A percentile compares a stretch with the other conserved stretches of the same genome.
phyloP scores from a whole-genome alignment of 2,888 invertebrate genomes.

The Thera britannica region DNA sequence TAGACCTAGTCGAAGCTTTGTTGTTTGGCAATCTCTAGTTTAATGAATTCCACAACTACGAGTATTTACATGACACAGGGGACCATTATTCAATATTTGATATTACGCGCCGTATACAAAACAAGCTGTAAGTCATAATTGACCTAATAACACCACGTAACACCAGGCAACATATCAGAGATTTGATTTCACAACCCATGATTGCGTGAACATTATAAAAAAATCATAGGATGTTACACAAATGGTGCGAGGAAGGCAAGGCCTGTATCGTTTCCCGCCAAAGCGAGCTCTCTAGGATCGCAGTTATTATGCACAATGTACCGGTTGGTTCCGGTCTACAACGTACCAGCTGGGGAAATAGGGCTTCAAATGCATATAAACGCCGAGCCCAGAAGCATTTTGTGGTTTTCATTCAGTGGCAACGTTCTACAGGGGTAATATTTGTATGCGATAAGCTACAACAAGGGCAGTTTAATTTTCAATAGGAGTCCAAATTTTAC shows the following conservation, averaged over 20 bases:
- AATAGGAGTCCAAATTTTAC: background rate
- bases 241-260: constrained; percentile 40
- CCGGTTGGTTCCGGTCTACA: constrained; percentile 35
- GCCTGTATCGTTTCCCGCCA: constrained; percentile 52
- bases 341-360: constrained; percentile 14
- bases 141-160: constrained; percentile 4
- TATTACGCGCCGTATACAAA: background rate
- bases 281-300: constrained; percentile 59
- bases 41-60: constrained; percentile 23
- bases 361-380: constrained; percentile 5
- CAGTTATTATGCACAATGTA: constrained; percentile 55
- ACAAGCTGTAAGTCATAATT: constrained; percentile 7
- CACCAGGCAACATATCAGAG: constrained; percentile 1
- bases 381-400: constrained; percentile 1
- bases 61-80: constrained; percentile 22
- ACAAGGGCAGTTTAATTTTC: background rate
- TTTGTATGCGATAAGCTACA: background rate
- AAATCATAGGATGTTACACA: constrained; percentile 49
- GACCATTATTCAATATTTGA: background rate
- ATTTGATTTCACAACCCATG: constrained; percentile 26
- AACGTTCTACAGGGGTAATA: background rate
- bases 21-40: constrained; percentile 12
- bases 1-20: constrained; percentile 9
- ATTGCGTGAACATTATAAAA: constrained; percentile 31
- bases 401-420: background rate